These are phyloP conservation scores for Cephus pulcher DNA, from an alignment of 2,888 invertebrate species.

Conservation along the genomic window DNA sequence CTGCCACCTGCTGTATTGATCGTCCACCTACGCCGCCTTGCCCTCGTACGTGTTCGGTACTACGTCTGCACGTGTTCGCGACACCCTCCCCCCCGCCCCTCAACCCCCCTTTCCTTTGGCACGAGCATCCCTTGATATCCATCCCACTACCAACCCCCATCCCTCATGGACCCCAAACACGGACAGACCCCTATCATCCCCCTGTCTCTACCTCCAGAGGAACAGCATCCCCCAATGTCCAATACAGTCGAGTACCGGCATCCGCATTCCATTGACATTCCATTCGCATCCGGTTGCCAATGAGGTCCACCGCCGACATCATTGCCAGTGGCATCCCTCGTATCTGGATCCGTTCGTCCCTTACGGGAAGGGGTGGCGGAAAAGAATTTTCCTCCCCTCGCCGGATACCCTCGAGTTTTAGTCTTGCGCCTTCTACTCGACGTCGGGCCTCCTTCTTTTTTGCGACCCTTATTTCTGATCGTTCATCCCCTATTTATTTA, in stretches of 20 bases:
- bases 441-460: background rate
- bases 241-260: background rate
- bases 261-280: background rate
- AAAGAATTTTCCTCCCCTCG: background rate
- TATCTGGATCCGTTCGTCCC: background rate
- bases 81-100: background rate
- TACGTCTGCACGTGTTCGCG: background rate
- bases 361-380: background rate
- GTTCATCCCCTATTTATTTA: background rate
- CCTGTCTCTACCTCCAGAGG: background rate
- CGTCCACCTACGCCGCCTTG: slow-evolving; percentile 45
- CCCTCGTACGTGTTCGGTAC: background rate
- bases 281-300: background rate
- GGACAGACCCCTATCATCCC: background rate
- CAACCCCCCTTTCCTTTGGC: background rate
- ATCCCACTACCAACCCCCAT: background rate
- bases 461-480: background rate
- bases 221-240: background rate
- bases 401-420: no score
- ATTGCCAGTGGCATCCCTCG: background rate
- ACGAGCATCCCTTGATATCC: background rate
- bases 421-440: no score
- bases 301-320: background rate
- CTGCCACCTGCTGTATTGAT: slow-evolving; percentile 64
- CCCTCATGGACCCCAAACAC: background rate